Percentiles rank a stretch among this genome's conserved stretches.
phyloP scores from a whole-genome alignment of 2,113 vertebrate genomes.

The Nyctibius bracteatus region DNA sequence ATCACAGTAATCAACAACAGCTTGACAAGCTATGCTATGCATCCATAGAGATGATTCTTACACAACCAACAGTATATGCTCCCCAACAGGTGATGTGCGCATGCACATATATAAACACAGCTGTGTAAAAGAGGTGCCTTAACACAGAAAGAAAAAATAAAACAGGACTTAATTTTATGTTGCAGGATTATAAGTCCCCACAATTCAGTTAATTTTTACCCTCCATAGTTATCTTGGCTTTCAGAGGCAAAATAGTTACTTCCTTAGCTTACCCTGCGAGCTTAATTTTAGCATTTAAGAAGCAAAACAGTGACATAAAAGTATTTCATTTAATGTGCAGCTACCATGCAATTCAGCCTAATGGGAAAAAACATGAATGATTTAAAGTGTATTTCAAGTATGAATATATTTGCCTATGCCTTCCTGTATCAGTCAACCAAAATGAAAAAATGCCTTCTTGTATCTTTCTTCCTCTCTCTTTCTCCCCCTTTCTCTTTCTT shows the following conservation, averaged over 20 bases:
- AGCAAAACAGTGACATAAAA: background rate
- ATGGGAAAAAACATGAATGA: background rate
- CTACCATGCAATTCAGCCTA: slow-evolving; percentile 16
- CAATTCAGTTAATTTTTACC: background rate
- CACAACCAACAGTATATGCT: background rate
- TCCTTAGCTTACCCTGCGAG: background rate
- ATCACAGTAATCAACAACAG: background rate
- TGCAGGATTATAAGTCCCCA: background rate
- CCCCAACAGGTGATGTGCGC: background rate
- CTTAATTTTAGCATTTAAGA: background rate
- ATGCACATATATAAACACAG: background rate
- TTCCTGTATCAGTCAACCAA: background rate
- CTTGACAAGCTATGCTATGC: background rate
- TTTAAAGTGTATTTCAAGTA: background rate
- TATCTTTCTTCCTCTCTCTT: background rate
- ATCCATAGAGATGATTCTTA: background rate
- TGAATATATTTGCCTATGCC: background rate
- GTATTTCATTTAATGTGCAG: background rate
- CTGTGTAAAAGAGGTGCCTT: background rate
- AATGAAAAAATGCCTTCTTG: background rate
- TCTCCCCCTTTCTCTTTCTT: background rate
- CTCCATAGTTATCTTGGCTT: background rate
- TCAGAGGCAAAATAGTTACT: background rate
- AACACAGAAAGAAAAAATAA: background rate
- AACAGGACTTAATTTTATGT: background rate